Base-by-base conservation (phyloP, 2,113 vertebrate genomes). In the Cyphomyrus discorhynchus region DNA sequence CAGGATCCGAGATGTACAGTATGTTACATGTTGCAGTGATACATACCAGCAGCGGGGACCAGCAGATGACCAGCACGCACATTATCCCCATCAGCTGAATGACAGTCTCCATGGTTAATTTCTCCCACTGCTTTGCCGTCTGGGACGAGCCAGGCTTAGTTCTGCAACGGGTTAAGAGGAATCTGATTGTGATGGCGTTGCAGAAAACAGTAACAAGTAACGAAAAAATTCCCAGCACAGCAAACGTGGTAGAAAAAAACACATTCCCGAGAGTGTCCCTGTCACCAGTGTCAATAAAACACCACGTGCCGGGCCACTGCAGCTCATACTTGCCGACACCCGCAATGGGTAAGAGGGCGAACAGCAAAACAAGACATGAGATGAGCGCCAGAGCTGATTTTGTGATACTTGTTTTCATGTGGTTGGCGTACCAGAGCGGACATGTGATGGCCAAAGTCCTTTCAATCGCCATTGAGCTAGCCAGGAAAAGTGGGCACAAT, bases 261-360 rank as follows among this genome's bases (percentile, higher is more conserved):
- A 93, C 92, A 91, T 95, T 97, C 3, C 97, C 96, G 0, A 92
- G 35, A 3, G 94, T 84, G 1, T 91, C 5, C 5, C 90, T 88
- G 49, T 96, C 92, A 8, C 95, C 95, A 0, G 96, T 95, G 95
- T 96, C 96, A 92, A 99, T 98, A 90, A 99, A 99, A 94, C 98
- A 99, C 98, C 98, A 99, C 0, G 98, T 99, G 17, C 98, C 98
- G 0, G 98, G 98, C 98, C 98, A 98, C 94, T 99, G 98, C n/a
- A 95, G 90, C 0, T 95, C 94, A 93, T 99, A 99, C 11, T 93
- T 91, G 1, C 98, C 98, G 46, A 98, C 94, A 0, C 98, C 97
- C 0, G 93, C 84, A 1, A 98, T 10, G 0, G 98, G 98, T 94
- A 99, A 58, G 80, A 98, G 94, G n/a, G 98, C 96, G 62, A 99